These are phyloP conservation scores for Pionites leucogaster DNA, from an alignment of 2,113 vertebrate genomes.

Conservation along the genomic window DNA sequence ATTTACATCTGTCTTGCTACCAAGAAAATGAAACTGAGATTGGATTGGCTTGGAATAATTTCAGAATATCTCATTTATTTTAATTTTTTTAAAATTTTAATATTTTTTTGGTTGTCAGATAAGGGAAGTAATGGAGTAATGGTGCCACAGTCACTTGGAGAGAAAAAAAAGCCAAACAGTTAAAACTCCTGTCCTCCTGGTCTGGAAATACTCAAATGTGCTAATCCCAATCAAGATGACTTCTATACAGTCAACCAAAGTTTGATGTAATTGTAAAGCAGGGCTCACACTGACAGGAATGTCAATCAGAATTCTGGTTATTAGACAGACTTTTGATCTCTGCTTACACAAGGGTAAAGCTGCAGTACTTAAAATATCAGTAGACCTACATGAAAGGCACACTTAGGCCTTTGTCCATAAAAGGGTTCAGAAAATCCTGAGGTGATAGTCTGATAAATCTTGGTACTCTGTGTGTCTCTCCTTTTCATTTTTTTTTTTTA, in stretches of 20 bases:
- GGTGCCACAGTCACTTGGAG: not conserved
- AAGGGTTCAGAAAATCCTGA: not conserved
- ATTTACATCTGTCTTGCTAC: not conserved
- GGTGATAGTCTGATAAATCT: not conserved
- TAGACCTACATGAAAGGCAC: not conserved
- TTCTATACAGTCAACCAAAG: not conserved
- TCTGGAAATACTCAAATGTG: not conserved
- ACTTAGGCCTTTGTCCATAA: not conserved
- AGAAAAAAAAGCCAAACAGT: not conserved
- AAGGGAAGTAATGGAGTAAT: not conserved
- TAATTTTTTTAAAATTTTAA: not conserved
- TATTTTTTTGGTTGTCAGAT: not conserved
- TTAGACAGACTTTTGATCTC: not conserved
- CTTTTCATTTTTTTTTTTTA: not conserved
- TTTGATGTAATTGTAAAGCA: not conserved
- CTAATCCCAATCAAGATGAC: not conserved
- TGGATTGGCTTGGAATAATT: not conserved
- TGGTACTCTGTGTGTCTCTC: not conserved
- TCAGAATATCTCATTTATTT: not conserved
- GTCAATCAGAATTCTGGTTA: not conserved
- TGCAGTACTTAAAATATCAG: not conserved
- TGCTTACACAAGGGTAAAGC: not conserved
- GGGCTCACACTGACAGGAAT: not conserved
- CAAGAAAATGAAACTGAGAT: not conserved
- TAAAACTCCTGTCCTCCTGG: not conserved